Evolutionary conservation across 2,113 vertebrate genomes (phyloP).

Genomic region (Podocnemis expansa): DNA sequence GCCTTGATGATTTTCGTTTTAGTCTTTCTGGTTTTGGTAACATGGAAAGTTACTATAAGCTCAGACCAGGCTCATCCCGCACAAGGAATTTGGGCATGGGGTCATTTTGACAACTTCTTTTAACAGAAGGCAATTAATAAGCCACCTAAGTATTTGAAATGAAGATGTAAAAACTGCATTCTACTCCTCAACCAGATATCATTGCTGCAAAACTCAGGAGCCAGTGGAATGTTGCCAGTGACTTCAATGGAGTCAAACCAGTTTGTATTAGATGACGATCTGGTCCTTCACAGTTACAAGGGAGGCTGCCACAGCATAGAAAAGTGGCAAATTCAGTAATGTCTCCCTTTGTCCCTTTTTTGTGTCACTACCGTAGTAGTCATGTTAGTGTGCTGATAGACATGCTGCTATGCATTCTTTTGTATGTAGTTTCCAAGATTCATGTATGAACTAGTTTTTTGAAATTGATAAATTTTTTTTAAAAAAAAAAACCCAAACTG

Average conservation of each 20-base stretch:
- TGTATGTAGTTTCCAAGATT: constrained; percentile 33
- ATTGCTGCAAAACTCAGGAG: not conserved
- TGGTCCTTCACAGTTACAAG: not conserved
- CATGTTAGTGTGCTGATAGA: not conserved
- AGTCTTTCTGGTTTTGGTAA: not conserved
- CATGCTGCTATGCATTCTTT: constrained; percentile 26
- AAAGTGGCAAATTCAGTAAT: not conserved
- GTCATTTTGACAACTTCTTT: not conserved
- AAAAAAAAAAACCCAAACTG: not conserved
- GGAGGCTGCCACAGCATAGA: not conserved
- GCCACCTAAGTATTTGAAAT: not conserved
- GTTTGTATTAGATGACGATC: not conserved
- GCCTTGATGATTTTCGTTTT: not conserved
- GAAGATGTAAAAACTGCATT: not conserved
- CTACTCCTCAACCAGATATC: not conserved
- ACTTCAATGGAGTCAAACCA: not conserved
- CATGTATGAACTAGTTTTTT: constrained; percentile 18
- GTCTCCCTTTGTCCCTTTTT: not conserved
- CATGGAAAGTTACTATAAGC: not conserved
- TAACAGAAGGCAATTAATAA: not conserved
- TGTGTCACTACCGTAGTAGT: constrained; percentile 9
- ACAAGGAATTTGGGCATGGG: not conserved
- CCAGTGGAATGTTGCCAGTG: not conserved
- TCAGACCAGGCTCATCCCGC: not conserved
- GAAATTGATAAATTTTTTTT: constrained; percentile 23